Percentiles rank a stretch among this genome's conserved stretches.
phyloP scores from a whole-genome alignment of 2,113 vertebrate species.

The Rhizomys pruinosus region DNA sequence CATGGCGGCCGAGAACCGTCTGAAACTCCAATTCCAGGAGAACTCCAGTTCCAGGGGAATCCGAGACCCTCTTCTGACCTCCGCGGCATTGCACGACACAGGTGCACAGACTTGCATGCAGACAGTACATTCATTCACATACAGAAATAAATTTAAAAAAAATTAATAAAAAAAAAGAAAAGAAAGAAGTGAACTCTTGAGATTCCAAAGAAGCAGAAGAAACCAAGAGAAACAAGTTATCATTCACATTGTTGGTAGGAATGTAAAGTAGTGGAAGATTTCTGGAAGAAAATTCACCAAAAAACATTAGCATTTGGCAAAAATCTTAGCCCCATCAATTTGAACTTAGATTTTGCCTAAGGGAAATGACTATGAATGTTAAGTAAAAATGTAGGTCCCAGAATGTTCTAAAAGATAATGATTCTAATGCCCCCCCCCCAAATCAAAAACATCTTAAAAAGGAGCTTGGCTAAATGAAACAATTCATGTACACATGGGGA shows the following conservation, averaged over 20 bases:
- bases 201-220: background rate
- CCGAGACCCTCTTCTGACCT: no score
- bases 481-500: background rate
- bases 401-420: slow-evolving; percentile 22
- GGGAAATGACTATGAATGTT: background rate
- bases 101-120: no score
- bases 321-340: background rate
- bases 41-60: no score
- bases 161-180: no score
- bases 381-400: slow-evolving; percentile 26
- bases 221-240: background rate
- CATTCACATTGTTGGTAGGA: background rate
- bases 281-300: background rate
- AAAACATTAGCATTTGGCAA: background rate
- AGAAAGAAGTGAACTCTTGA: background rate
- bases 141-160: no score
- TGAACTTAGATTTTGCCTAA: slow-evolving; percentile 25
- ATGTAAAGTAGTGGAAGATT: background rate
- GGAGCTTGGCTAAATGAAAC: background rate
- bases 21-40: no score
- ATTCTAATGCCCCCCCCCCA: background rate
- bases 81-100: no score
- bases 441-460: background rate
- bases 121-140: no score
- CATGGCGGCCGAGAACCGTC: no score